Conservation (phyloP, 2,888 invertebrate species). For the Apamea sordens region DNA sequence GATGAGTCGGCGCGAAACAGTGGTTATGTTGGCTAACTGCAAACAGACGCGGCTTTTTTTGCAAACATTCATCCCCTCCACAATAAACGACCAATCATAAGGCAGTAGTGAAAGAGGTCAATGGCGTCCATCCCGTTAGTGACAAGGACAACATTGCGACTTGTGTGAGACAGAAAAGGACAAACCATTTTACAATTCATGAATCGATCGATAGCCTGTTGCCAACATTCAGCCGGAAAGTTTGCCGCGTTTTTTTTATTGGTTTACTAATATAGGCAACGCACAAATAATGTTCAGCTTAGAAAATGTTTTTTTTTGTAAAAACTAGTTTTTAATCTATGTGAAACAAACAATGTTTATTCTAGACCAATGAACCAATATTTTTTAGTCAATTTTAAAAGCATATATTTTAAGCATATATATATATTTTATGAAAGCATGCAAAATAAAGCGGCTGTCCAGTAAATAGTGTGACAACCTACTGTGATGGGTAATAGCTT, state of each 20-base stretch:
- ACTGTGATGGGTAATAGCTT: neutral
- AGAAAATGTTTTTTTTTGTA: neutral
- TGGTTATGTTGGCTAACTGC: slow-evolving; percentile 76
- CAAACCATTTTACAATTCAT: slow-evolving; percentile 55
- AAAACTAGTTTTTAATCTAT: neutral
- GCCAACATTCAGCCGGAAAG: slow-evolving; percentile 74
- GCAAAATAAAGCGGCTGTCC: no score
- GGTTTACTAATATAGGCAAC: slow-evolving; percentile 1
- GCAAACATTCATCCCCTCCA: slow-evolving; percentile 70
- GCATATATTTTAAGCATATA: no score
- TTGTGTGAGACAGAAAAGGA: slow-evolving; percentile 70
- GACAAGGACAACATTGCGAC: slow-evolving; percentile 68
- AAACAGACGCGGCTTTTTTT: slow-evolving; percentile 77
- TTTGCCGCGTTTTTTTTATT: slow-evolving; percentile 70
- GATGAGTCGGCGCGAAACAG: slow-evolving; percentile 83
- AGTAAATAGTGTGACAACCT: neutral
- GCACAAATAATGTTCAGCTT: slow-evolving; percentile 22
- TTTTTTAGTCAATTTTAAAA: neutral
- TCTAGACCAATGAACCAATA: neutral
- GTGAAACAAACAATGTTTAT: neutral
- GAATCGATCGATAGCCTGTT: slow-evolving; percentile 74
- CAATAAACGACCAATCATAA: slow-evolving; percentile 77
- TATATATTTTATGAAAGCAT: neutral
- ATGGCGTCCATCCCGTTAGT: slow-evolving; percentile 77
- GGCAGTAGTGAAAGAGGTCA: slow-evolving; percentile 78